These are phyloP conservation scores for Ceratosolen solmsi DNA, from an alignment of 1,140 invertebrate species.

Conservation along the genomic window DNA sequence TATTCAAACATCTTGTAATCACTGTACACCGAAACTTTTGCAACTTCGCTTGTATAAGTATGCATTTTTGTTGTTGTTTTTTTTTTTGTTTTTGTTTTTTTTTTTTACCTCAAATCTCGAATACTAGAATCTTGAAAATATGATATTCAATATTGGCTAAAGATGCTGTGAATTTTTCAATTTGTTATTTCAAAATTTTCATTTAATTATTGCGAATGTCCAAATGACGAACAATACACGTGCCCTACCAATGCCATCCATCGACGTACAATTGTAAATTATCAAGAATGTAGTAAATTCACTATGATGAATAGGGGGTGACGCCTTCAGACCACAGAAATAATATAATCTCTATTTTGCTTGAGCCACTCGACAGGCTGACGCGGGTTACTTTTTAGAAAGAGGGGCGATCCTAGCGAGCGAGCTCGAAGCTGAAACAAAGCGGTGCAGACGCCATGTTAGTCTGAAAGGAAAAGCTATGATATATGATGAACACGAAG, in stretches of 20 bases:
- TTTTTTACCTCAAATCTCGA: too few relatives aligned
- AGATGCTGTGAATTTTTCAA: too few relatives aligned
- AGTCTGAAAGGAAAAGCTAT: background rate
- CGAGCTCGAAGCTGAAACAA: conserved; percentile 12
- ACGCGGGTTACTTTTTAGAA: background rate
- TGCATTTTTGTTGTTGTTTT: too few relatives aligned
- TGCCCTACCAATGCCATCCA: background rate
- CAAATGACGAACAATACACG: too few relatives aligned
- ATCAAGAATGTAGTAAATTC: conserved; percentile 7
- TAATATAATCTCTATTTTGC: conserved; percentile 29
- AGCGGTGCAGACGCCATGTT: conserved; percentile 9
- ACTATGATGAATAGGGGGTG: background rate
- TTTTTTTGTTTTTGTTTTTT: too few relatives aligned
- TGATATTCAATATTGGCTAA: too few relatives aligned
- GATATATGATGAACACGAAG: conserved; percentile 23
- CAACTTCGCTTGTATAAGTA: too few relatives aligned
- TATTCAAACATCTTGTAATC: too few relatives aligned
- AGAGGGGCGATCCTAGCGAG: background rate
- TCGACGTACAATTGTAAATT: background rate
- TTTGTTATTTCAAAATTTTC: too few relatives aligned
- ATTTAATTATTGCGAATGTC: too few relatives aligned
- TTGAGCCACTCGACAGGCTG: conserved; percentile 3
- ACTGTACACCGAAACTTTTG: too few relatives aligned
- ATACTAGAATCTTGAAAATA: too few relatives aligned
- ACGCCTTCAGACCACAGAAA: conserved; percentile 1